Base-by-base conservation (phyloP, 2,113 vertebrate species). In the Hiodon alosoides region DNA sequence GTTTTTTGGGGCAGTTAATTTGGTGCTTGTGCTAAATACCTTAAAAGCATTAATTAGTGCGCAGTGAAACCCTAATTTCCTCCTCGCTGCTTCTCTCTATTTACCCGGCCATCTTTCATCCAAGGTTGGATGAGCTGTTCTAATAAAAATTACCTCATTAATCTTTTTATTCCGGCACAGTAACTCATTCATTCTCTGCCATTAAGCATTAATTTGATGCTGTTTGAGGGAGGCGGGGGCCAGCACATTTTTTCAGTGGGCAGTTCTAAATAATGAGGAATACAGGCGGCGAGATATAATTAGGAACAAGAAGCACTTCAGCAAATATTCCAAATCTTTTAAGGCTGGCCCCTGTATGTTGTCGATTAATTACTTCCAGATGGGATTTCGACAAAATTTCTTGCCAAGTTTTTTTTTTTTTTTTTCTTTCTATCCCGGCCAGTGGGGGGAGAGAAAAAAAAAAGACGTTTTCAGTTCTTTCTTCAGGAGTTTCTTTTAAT, bases 121-220 rank as follows among this genome's bases (percentile, higher is more conserved):
- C 86, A 92, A 88, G 90, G 88, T 91, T 93, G 90, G 90, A 89
- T 90, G 90, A 92, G 91, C 86, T 87, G 86, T 84, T 81, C 88
- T 95, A 95, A 96, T 96, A 94, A 96, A 31, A 96, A 96, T 96
- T 95, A 96, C 93, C 93, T 95, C 94, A 95, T 97, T 96, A 96
- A 92, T 91, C 91, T 85, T 87, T 94, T 94, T 93, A 90, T 94
- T 86, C 87, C 89, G 82, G 84, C 90, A 88, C 90, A 94, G 91
- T 92, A 91, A 94, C 92, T 92, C 93, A 91, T 93, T 95, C 92
- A 95, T 93, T 92, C 87, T 88, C 92, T 81, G 89, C 91, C 90
- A 92, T 94, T 93, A 93, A 92, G 91, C 89, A 93, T 94, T 93
- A 92, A 93, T 92, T 94, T 92, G 91, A 92, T 90, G 90, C 91